Evolutionary conservation across 2,797 vertebrate species (phyloP), one percentile per base, ranked within the genome.

Genomic region (Limnodromus scolopaceus): DNA sequence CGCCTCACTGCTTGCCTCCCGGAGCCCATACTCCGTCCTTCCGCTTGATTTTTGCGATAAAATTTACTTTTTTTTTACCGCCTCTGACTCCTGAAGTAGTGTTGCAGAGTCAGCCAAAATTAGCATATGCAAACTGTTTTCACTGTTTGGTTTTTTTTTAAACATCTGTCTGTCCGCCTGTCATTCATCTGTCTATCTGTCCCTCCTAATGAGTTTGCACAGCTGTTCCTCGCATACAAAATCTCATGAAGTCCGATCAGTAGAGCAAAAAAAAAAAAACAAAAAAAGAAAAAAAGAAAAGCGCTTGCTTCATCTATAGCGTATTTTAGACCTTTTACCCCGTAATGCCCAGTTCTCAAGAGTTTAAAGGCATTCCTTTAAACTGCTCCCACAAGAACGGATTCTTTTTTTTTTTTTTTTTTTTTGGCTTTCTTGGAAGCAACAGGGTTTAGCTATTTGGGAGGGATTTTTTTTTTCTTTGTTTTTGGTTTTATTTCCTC

Each of bases 211-310:
- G 84, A 74, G 43, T 74, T 92, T 66, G 15, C 51, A 58, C 27
- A 48, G 39, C 9, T 84, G 9, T 77, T 80, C 10, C 6, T 83
- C 1, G 0, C 7, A 2, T n/a, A 28, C 39, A 45, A 28, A 11
- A 43, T 36, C 22, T 30, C 25, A 10, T 34, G 51, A 82, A 87
- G 38, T 55, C 63, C 39, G 9, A 91, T 39, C 39, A 43, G 15
- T 36, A n/a, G 13, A 51, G 20, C 6, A 1, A 2, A n/a, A 34
- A 36, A 38, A 7, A 8, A 48, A 15, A 49, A 11, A 53, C 54
- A 32, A 7, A 63, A 60, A 28, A 32, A 8, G 0, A 2, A 27
- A 11, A 8, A 20, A 32, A 8, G 0, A 2, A 27, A 11, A 8
- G 11, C 10, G 19, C 9, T 74, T 64, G 9, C 30, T 71, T 65